phyloP scores from a whole-genome alignment of 2,797 vertebrate genomes.

The Picus viridis region DNA sequence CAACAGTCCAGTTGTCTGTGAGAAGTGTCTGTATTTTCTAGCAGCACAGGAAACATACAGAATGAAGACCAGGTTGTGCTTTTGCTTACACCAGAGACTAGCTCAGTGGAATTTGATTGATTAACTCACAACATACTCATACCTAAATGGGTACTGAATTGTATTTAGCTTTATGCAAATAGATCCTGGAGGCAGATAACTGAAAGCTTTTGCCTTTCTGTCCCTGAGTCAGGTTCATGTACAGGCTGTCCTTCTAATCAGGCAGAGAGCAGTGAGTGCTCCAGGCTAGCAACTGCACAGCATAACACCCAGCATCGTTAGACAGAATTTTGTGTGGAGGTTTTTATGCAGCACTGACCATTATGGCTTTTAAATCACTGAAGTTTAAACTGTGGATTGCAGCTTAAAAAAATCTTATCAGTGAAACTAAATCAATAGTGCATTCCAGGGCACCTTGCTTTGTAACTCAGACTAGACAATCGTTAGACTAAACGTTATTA shows the following conservation, averaged over 20 bases:
- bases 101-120: neutral
- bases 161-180: slow-evolving; percentile 32
- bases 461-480: neutral
- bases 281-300: neutral
- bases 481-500: neutral
- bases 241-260: neutral
- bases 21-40: neutral
- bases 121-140: neutral
- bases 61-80: neutral
- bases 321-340: neutral
- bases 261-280: neutral
- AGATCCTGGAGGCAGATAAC: accelerated
- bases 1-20: neutral
- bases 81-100: neutral
- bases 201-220: neutral
- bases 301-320: neutral
- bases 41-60: neutral
- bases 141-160: neutral
- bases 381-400: neutral
- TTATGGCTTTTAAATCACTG: neutral
- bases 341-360: neutral
- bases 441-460: neutral
- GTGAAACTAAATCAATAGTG: neutral
- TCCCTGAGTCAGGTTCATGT: neutral
- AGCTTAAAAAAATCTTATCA: neutral